Base-by-base conservation (phyloP, 2,888 invertebrate genomes). In the Ectemnius lituratus region DNA sequence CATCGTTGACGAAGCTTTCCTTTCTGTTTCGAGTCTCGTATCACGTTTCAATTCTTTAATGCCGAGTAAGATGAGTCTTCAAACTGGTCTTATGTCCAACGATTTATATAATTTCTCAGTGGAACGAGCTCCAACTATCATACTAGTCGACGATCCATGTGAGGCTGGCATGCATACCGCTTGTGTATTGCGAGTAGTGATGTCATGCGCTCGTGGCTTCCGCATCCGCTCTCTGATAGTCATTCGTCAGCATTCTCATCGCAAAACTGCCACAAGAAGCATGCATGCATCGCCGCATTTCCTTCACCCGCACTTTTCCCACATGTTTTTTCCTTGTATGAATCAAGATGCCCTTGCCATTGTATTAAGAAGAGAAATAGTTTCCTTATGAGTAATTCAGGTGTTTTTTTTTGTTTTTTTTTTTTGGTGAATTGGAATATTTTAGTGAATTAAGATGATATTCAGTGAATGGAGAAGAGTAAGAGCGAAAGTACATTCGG, bases 211-310 rank as follows among this genome's bases (percentile, higher is more conserved):
- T 73, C 79, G 73, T 74, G 73, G 67, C 77, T 82, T 82, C 81
- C 81, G 81, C 79, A 81, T 81, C 81, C 81, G 81, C 73, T 73
- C 65, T 70, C 71, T 75, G 76, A 80, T 78, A 78, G 78, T 78
- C 78, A 78, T 80, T 78, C 76, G 63, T 74, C 46, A 46, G 67
- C 57, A 59, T 65, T 45, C 56, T 64, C 60, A 71, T 49, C 66
- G 60, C 57, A 68, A 23, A 62, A 58, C 67, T 47, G 62, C 62
- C 62, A 45, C 70, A 52, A 70, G 63, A 52, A 60, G 52, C 56
- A 27, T 18, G 13, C 8, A 37, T 6, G 8, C 37, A 6, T 37
- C 20, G 27, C 45, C 52, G 47, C 58, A 61, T 64, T 69, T 59
- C 37, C 13, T 45, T 63, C 23, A 14, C 16, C 49, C 59, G 28